phyloP scores from a whole-genome alignment of 1,140 invertebrate species.

The Heterodera carotae region DNA sequence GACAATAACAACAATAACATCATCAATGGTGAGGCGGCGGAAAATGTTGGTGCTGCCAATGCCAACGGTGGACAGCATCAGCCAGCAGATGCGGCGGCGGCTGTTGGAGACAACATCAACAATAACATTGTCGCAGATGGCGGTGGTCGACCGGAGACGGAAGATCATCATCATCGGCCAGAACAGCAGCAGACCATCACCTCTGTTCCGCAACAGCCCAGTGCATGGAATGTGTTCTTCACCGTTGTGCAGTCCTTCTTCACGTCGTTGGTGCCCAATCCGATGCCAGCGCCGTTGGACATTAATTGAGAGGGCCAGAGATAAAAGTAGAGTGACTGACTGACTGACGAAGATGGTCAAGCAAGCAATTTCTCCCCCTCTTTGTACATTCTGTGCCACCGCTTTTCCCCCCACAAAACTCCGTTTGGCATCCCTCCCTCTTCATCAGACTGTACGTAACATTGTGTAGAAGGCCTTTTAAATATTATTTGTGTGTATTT shows the following conservation, averaged over 20 bases:
- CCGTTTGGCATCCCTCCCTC: too few species aligned
- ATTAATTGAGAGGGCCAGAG: constrained; percentile 18
- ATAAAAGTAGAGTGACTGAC: too few species aligned
- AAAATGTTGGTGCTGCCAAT: background rate
- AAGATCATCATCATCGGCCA: background rate
- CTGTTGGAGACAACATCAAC: background rate
- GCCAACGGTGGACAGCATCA: background rate
- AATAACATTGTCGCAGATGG: background rate
- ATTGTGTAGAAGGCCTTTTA: too few species aligned
- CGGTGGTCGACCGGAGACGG: background rate
- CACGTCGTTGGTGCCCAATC: constrained; percentile 24
- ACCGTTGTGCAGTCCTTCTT: constrained; percentile 26
- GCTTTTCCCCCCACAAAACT: too few species aligned
- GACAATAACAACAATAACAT: too few species aligned
- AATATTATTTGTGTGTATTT: too few species aligned
- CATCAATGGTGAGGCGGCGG: too few species aligned
- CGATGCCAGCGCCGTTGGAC: constrained; percentile 22
- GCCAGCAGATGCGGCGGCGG: background rate
- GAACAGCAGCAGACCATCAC: background rate
- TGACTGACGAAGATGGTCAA: too few species aligned
- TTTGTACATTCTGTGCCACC: too few species aligned
- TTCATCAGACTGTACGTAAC: too few species aligned
- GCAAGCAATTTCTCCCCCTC: too few species aligned
- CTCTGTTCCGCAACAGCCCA: background rate
- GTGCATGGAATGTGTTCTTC: constrained; percentile 4